Conservation (phyloP, 2,888 invertebrate species). For the Heliconius charithonia region DNA sequence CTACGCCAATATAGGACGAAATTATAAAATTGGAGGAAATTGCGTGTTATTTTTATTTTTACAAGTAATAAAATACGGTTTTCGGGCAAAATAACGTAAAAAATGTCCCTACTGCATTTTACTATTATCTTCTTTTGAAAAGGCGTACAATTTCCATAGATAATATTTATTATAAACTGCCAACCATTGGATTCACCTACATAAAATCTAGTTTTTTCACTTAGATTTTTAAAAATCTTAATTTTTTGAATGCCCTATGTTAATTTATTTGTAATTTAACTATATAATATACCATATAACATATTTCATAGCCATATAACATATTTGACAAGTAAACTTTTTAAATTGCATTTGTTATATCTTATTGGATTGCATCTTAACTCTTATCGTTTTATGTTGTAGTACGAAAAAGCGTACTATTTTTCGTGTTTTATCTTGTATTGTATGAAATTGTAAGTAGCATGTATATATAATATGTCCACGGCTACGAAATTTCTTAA, state of each 20-base stretch:
- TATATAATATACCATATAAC: constrained; percentile 1
- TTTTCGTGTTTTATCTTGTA: constrained; percentile 22
- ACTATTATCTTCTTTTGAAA: too few relatives aligned
- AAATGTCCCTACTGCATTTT: too few relatives aligned
- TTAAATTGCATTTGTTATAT: constrained; percentile 47
- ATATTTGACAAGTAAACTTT: neutral
- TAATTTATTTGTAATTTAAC: constrained; percentile 27
- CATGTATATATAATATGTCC: constrained; percentile 41
- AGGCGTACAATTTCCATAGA: too few relatives aligned
- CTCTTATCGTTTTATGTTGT: constrained; percentile 18
- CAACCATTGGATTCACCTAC: neutral
- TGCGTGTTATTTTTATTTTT: too few relatives aligned
- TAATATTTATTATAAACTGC: too few relatives aligned
- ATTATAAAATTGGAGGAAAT: too few relatives aligned
- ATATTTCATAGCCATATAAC: constrained; percentile 31
- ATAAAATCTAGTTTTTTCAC: neutral
- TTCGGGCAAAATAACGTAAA: too few relatives aligned
- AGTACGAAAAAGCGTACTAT: neutral
- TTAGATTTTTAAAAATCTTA: neutral
- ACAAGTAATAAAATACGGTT: too few relatives aligned
- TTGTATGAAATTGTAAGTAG: constrained; percentile 19
- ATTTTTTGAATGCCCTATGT: neutral
- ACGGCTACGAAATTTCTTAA: constrained; percentile 49
- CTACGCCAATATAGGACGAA: too few relatives aligned
- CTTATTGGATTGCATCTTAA: constrained; percentile 32